phyloP scores from a whole-genome alignment of 2,113 vertebrate species.

The Gymnogyps californianus region DNA sequence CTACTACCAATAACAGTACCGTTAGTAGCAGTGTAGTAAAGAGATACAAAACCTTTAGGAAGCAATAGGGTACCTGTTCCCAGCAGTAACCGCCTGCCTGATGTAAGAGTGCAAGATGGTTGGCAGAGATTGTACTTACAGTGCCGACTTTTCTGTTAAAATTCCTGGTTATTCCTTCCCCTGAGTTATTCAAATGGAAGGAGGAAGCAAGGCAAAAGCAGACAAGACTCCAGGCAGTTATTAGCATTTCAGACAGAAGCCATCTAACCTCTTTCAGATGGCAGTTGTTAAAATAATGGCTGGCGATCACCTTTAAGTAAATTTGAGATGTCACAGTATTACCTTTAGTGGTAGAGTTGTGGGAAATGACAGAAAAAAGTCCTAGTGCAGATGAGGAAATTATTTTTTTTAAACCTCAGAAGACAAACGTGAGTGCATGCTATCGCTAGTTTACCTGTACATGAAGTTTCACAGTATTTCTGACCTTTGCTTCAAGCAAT shows the following conservation, averaged over 20 bases:
- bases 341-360: not conserved
- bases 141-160: not conserved
- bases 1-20: not conserved
- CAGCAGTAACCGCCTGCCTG: not conserved
- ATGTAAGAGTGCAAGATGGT: not conserved
- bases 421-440: not conserved
- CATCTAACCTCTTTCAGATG: not conserved
- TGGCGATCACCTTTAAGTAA: not conserved
- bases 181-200: not conserved
- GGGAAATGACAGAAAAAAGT: not conserved
- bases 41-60: not conserved
- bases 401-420: not conserved
- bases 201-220: not conserved
- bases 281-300: constrained; percentile 1
- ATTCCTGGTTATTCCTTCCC: not conserved
- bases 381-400: not conserved
- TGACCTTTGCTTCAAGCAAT: not conserved
- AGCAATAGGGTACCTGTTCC: not conserved
- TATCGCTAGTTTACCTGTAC: not conserved
- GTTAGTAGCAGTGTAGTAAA: not conserved
- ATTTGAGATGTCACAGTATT: not conserved
- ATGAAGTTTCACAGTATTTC: not conserved
- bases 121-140: not conserved
- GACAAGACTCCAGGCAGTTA: not conserved
- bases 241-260: not conserved